Base-by-base conservation (phyloP, 2,113 vertebrate genomes). In the Corydoras sp. region DNA sequence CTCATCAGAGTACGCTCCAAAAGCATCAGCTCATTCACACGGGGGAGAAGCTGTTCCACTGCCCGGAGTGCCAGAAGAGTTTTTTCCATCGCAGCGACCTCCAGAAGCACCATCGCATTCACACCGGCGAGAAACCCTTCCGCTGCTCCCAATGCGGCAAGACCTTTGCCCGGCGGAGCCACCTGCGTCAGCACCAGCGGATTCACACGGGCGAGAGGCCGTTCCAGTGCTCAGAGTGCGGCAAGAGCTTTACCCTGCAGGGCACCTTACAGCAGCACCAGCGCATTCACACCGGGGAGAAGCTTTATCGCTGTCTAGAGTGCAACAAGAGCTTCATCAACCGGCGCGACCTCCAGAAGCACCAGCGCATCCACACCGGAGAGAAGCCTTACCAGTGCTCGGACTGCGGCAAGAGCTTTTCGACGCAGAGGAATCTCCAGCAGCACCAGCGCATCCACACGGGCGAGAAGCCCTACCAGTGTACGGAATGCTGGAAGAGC, bases 1-100 rank as follows among this genome's bases (percentile, higher is more conserved):
- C 58, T 54, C 49, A 71, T 12, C 30, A 54, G 49, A 62, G 60
- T 8, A 62, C 49, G 2, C 59, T 71, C 0, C 59, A 62, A 1
- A 14, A 24, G 15, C 69, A 71, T 24, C 69, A 71, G 68, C 65
- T 30, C 65, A 56, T 68, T 58, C 65, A 68, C 65, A 68, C 65
- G 0, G 65, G 65, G 8, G 65, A 70, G 68, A 70, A 53, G 9
- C 68, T 43, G 24, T 70, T 49, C 13, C 56, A 64, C 14, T 70
- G 68, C 58, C 30, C 58, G 2, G 51, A 70, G 12, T 68, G 65
- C 10, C 31, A 55, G 10, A 56, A 58, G 65, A 68, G 65, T 11
- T 68, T 68, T 8, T 15, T 55, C 12, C 53, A 68, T 54, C n/a
- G 55, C 53, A 68, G 65, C 11, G 56, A 54, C 9, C 65, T 59